Percentiles rank a stretch among this genome's conserved stretches.
Conservation (phyloP, 1,140 invertebrate species). For the Magallana ariakensis region DNA sequence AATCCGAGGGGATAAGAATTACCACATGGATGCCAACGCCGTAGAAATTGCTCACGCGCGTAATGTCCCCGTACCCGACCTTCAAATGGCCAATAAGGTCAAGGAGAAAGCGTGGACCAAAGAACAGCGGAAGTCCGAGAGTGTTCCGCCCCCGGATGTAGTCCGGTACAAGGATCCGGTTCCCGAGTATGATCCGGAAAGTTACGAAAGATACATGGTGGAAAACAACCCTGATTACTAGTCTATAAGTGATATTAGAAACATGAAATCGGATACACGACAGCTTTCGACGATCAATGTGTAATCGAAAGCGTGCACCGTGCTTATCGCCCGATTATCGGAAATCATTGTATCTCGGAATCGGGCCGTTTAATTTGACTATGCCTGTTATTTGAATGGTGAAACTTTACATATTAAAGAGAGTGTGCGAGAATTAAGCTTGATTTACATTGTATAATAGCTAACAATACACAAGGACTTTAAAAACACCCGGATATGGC, state of each 20-base stretch:
- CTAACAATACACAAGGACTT: background rate
- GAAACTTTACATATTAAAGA: background rate
- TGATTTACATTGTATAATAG: constrained; percentile 32
- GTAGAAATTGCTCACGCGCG: constrained; percentile 60
- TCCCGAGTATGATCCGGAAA: constrained; percentile 62
- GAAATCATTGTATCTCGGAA: background rate
- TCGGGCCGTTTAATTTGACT: background rate
- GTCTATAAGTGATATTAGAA: background rate
- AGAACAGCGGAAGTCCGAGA: constrained; percentile 54
- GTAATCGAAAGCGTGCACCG: background rate
- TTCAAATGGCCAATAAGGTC: constrained; percentile 61
- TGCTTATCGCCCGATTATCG: background rate
- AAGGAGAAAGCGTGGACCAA: constrained; percentile 60
- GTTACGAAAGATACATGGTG: constrained; percentile 55
- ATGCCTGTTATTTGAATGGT: constrained; percentile 1
- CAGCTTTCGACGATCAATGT: background rate
- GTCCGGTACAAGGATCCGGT: constrained; percentile 60
- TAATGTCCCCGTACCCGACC: constrained; percentile 58
- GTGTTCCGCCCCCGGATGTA: constrained; percentile 51
- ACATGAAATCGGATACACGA: background rate
- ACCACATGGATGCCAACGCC: constrained; percentile 54
- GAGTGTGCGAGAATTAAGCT: constrained; percentile 8
- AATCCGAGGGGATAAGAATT: constrained; percentile 56
- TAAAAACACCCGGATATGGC: background rate
- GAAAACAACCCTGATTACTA: constrained; percentile 65